Conservation (phyloP, 64 coral and sea anemone genomes). For the Exaiptasia diaphana region DNA sequence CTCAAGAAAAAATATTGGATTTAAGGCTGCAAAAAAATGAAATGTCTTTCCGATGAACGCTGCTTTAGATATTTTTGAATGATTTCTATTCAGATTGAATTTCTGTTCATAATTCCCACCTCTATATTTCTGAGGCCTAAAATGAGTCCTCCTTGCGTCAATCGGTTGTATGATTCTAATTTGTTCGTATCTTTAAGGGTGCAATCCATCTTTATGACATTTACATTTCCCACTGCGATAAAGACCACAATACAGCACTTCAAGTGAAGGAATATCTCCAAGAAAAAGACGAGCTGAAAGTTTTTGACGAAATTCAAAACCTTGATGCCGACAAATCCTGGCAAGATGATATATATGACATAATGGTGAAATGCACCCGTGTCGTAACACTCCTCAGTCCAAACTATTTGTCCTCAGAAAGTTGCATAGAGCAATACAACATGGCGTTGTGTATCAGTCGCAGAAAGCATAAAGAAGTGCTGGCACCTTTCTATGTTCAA, state of each 20-base stretch:
- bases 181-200: too few species aligned
- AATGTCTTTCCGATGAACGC: too few species aligned
- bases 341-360: slow-evolving; percentile 84
- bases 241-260: slow-evolving; percentile 53
- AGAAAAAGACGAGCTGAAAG: slow-evolving; percentile 26
- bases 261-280: slow-evolving; percentile 48
- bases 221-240: slow-evolving; percentile 74
- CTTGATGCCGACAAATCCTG: slow-evolving; percentile 72
- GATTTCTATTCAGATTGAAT: too few species aligned
- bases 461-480: slow-evolving; percentile 47
- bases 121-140: too few species aligned
- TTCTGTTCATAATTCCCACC: too few species aligned
- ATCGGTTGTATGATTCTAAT: too few species aligned
- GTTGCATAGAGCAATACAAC: slow-evolving; percentile 91
- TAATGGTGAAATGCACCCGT: slow-evolving; percentile 69
- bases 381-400: slow-evolving; percentile 81
- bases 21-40: too few species aligned
- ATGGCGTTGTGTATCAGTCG: slow-evolving; percentile 85
- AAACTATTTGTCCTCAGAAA: slow-evolving; percentile 44
- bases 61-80: too few species aligned
- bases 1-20: too few species aligned
- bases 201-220: slow-evolving; percentile 53
- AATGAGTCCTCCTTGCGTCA: too few species aligned
- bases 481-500: slow-evolving; percentile 76
- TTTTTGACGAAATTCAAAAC: slow-evolving; percentile 67